A percentile compares a stretch with the other conserved stretches of the same genome.
Evolutionary conservation across 2,113 vertebrate species (phyloP).

Genomic region (Gracilinanus agilis): DNA sequence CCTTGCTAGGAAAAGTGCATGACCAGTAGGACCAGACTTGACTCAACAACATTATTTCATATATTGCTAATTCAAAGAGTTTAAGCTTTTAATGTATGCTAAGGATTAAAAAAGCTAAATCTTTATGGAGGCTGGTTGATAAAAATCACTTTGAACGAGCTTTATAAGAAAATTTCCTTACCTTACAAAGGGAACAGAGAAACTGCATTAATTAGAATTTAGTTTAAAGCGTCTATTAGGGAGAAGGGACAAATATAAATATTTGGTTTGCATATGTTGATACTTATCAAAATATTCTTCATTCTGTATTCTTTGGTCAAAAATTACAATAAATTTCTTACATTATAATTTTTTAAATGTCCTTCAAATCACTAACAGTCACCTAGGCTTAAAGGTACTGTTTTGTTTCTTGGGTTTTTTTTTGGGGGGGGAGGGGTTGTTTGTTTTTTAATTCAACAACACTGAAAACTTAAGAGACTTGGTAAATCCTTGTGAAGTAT

Average conservation of each 20-base stretch:
- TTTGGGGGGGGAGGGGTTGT: background rate
- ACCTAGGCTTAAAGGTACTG: background rate
- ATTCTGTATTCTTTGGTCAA: background rate
- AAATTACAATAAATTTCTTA: background rate
- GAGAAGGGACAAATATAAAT: background rate
- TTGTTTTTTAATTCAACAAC: background rate
- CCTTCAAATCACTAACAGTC: background rate
- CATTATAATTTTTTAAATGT: background rate
- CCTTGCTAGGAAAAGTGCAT: too few species aligned
- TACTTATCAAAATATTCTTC: background rate
- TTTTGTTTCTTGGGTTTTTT: background rate
- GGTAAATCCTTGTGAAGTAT: background rate
- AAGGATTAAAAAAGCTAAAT: slow-evolving; percentile 49
- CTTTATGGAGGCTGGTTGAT: slow-evolving; percentile 44
- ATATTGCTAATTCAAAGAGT: slow-evolving; percentile 45
- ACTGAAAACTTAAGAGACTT: background rate
- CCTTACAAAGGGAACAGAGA: slow-evolving; percentile 12
- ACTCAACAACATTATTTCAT: background rate
- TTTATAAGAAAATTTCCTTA: slow-evolving; percentile 17
- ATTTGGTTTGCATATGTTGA: background rate
- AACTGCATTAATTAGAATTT: background rate
- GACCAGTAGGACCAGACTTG: too few species aligned
- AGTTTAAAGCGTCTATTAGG: background rate
- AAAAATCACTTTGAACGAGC: slow-evolving; percentile 64
- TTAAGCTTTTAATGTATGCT: slow-evolving; percentile 46